Percentiles rank a stretch among this genome's conserved stretches.
phyloP scores from a whole-genome alignment of 2,888 invertebrate genomes.

The Euzophera pinguis region DNA sequence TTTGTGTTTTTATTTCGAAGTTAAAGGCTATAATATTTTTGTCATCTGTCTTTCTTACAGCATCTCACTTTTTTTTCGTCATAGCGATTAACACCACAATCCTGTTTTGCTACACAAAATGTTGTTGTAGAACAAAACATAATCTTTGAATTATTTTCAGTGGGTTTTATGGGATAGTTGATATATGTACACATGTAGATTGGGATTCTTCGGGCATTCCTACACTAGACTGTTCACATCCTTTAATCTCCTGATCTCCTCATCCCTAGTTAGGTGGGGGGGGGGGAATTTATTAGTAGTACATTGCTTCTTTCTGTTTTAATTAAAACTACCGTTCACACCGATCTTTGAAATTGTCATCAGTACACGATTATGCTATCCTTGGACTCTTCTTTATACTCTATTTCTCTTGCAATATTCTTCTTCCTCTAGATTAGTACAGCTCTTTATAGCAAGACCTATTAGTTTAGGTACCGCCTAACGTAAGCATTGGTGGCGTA shows the following conservation, averaged over 20 bases:
- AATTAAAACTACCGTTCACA: too few relatives aligned
- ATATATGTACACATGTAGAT: slow-evolving; percentile 29
- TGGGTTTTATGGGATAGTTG: slow-evolving; percentile 33
- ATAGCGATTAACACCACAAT: too few relatives aligned
- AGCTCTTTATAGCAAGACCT: background rate
- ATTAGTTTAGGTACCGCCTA: background rate
- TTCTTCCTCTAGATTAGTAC: background rate
- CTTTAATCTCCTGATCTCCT: slow-evolving; percentile 14
- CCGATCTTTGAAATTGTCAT: background rate
- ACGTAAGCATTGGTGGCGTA: background rate
- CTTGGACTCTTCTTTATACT: background rate
- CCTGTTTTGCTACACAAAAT: slow-evolving; percentile 1
- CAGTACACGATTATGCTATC: background rate
- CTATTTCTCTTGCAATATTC: background rate
- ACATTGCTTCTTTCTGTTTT: slow-evolving; percentile 39
- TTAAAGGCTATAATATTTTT: background rate
- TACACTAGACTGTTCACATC: slow-evolving; percentile 24
- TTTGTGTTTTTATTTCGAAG: background rate
- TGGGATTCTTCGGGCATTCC: slow-evolving; percentile 26
- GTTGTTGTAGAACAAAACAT: slow-evolving; percentile 28
- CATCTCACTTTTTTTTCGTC: background rate
- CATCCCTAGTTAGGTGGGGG: slow-evolving; percentile 4
- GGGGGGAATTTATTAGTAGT: slow-evolving; percentile 29
- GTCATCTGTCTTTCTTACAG: background rate
- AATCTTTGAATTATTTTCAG: slow-evolving; percentile 49